Percentiles rank a stretch among this genome's conserved stretches.
Evolutionary conservation across 2,113 vertebrate species (phyloP).

Genomic region (Pithys albifrons): DNA sequence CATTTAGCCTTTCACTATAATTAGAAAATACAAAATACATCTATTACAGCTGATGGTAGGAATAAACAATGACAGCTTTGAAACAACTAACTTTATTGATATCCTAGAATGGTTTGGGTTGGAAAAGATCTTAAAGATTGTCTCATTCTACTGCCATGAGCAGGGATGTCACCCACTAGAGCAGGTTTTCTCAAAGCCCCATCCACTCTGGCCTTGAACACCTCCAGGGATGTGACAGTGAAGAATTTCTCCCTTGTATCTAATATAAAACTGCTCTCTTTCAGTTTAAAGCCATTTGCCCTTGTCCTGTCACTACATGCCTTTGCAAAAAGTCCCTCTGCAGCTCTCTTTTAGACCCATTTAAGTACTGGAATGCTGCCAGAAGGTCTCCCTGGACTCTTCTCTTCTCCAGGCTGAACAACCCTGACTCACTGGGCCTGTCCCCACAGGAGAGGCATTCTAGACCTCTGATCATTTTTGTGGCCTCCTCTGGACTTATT

Average conservation of each 20-base stretch:
- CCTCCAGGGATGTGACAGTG: not conserved
- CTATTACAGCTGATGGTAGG: not conserved
- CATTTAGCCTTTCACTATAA: not conserved
- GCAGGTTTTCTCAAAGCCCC: not conserved
- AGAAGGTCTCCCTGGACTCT: not conserved
- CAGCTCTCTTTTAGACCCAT: not conserved
- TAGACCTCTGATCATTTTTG: not conserved
- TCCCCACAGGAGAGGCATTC: not conserved
- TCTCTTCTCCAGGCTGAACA: not conserved
- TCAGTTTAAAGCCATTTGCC: not conserved
- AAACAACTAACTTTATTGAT: not conserved
- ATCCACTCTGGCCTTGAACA: not conserved
- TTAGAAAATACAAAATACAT: not conserved
- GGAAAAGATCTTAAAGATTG: not conserved
- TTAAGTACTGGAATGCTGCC: not conserved
- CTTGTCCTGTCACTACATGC: not conserved
- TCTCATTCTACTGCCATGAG: not conserved
- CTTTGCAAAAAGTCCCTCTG: not conserved
- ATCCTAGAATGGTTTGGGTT: not conserved
- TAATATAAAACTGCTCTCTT: not conserved
- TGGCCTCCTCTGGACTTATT: not conserved
- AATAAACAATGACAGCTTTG: not conserved
- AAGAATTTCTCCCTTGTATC: not conserved
- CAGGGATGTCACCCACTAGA: not conserved
- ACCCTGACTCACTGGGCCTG: not conserved